These are phyloP conservation scores for Trichomalopsis sarcophagae DNA, from an alignment of 1,140 invertebrate species.

Conservation along the genomic window DNA sequence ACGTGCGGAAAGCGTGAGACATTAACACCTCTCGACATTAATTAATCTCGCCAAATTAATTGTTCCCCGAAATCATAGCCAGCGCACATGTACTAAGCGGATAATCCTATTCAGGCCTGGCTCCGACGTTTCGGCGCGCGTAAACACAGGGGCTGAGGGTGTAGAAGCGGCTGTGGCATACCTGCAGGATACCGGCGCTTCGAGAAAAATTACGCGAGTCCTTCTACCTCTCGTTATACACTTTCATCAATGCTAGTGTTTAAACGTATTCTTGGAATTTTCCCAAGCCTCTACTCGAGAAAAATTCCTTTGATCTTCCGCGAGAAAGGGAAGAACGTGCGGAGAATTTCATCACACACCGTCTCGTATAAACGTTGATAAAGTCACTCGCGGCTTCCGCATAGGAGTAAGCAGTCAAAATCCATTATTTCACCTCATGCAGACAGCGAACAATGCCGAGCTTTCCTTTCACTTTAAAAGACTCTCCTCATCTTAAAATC, in stretches of 20 bases:
- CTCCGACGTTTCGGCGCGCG: background rate
- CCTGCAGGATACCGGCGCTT: no score
- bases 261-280: background rate
- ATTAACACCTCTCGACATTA: no score
- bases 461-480: background rate
- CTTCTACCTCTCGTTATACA: no score
- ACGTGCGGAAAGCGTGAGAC: no score
- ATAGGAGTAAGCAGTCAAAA: no score
- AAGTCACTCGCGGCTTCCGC: background rate
- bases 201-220: no score
- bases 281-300: background rate
- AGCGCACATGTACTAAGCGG: slow-evolving; percentile 10
- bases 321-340: background rate
- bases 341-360: background rate
- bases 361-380: background rate
- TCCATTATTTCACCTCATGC: no score
- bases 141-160: background rate
- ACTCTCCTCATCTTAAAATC: no score
- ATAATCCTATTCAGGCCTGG: slow-evolving; percentile 33
- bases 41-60: slow-evolving; percentile 34
- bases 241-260: no score
- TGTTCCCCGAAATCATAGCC: slow-evolving; percentile 25
- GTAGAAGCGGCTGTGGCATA: background rate
- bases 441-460: no score
- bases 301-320: background rate